These are phyloP conservation scores for Novumbra hubbsi DNA, from an alignment of 2,797 vertebrate genomes.

Conservation along the genomic window DNA sequence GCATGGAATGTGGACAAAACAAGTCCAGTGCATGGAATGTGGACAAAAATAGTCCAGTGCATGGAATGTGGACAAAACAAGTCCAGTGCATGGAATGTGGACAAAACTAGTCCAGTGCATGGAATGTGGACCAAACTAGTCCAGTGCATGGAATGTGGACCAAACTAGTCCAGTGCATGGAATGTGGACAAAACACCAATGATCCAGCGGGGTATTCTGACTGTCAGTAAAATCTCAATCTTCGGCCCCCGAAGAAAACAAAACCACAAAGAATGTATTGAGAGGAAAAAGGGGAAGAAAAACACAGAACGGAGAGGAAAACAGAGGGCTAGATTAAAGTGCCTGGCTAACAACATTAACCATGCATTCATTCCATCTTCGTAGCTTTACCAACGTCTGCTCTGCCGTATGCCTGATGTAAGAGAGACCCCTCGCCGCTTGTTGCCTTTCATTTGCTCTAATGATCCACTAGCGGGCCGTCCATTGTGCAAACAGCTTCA, in stretches of 20 bases:
- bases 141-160: slow-evolving; percentile 37
- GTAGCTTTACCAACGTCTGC: slow-evolving; percentile 23
- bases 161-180: slow-evolving; percentile 29
- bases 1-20: no score
- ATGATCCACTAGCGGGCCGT: slow-evolving; percentile 41
- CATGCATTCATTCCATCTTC: slow-evolving; percentile 43
- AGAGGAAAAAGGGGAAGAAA: slow-evolving; percentile 14
- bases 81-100: no score
- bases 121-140: no score
- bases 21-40: no score
- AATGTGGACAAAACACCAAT: slow-evolving; percentile 39
- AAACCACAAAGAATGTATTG: slow-evolving; percentile 31
- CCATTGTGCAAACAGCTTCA: no score
- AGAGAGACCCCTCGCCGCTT: slow-evolving; percentile 44
- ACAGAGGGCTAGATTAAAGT: not conserved
- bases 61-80: no score
- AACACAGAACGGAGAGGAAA: not conserved
- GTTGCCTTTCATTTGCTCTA: slow-evolving; percentile 56
- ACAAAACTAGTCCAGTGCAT: no score
- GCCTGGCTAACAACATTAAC: slow-evolving; percentile 6
- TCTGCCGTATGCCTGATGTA: slow-evolving; percentile 26
- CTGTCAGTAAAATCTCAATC: slow-evolving; percentile 30
- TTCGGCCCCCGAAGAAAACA: slow-evolving; percentile 7
- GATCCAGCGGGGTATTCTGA: slow-evolving; percentile 36
- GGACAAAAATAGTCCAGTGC: no score